Percentiles rank a stretch among this genome's conserved stretches.
phyloP scores from a whole-genome alignment of 2,113 vertebrate genomes.

The Lasiurus borealis region DNA sequence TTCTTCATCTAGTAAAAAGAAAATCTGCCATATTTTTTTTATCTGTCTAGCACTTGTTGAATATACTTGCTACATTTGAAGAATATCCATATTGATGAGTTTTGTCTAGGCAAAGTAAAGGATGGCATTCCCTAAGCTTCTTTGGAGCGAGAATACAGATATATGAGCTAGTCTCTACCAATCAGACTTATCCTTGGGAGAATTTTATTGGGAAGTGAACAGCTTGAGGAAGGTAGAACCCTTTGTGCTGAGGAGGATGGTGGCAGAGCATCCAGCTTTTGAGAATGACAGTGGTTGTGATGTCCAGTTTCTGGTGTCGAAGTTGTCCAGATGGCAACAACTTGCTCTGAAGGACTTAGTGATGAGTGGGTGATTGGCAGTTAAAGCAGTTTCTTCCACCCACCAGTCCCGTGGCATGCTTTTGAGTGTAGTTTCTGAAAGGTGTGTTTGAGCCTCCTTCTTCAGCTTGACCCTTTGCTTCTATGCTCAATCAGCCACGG shows the following conservation, averaged over 20 bases:
- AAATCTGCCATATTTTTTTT: background rate
- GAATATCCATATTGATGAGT: background rate
- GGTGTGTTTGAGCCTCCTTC: background rate
- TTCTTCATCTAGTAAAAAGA: background rate
- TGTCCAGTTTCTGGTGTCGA: background rate
- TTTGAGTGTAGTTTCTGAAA: background rate
- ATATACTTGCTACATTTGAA: background rate
- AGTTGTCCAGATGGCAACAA: background rate
- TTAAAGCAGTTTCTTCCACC: background rate
- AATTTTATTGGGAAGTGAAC: background rate
- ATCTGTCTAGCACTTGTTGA: background rate
- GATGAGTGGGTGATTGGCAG: background rate
- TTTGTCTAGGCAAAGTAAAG: background rate
- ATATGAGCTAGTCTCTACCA: background rate
- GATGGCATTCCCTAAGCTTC: background rate
- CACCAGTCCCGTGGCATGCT: background rate
- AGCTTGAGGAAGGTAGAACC: background rate
- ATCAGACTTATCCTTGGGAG: background rate
- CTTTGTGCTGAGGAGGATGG: background rate
- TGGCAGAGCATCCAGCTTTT: background rate
- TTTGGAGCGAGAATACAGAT: background rate
- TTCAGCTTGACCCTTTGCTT: background rate
- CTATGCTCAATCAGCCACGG: background rate
- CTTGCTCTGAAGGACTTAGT: no score
- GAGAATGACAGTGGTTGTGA: background rate